These are phyloP conservation scores for Scyliorhinus canicula DNA, from an alignment of 2,797 vertebrate genomes.

Conservation along the genomic window DNA sequence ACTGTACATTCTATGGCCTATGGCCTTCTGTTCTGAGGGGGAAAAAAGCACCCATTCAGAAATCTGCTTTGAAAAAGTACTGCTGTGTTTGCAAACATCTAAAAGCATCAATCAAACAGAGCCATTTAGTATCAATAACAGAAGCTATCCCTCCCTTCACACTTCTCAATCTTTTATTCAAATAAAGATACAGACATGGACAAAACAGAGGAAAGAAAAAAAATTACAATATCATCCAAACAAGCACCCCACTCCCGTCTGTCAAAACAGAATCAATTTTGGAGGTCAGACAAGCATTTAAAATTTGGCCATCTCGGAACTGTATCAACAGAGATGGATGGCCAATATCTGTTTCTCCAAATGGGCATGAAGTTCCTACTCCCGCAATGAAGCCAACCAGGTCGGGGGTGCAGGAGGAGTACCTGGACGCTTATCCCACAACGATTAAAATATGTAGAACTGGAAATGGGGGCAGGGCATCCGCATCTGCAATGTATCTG, in stretches of 20 bases:
- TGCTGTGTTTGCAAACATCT: too few species aligned
- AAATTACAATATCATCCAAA: not conserved
- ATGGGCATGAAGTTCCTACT: not conserved
- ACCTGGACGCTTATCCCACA: too few species aligned
- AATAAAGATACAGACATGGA: not conserved
- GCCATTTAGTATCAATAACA: too few species aligned
- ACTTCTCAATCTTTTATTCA: not conserved
- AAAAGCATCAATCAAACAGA: too few species aligned
- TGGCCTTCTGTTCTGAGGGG: too few species aligned
- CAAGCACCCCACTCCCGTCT: not conserved
- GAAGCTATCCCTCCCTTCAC: too few species aligned
- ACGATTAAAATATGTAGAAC: too few species aligned
- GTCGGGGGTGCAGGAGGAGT: not conserved
- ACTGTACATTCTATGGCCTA: too few species aligned
- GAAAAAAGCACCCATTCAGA: too few species aligned
- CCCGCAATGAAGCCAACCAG: not conserved
- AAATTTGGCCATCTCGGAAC: not conserved
- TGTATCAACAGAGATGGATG: not conserved
- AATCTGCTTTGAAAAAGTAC: too few species aligned
- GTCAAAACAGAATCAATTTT: not conserved
- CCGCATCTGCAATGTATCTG: not conserved
- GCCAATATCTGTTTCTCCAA: not conserved
- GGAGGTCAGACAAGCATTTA: not conserved
- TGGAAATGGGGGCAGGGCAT: not conserved
- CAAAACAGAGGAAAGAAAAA: not conserved